phyloP scores from a whole-genome alignment of 2,113 vertebrate species.

The Mus pahari region DNA sequence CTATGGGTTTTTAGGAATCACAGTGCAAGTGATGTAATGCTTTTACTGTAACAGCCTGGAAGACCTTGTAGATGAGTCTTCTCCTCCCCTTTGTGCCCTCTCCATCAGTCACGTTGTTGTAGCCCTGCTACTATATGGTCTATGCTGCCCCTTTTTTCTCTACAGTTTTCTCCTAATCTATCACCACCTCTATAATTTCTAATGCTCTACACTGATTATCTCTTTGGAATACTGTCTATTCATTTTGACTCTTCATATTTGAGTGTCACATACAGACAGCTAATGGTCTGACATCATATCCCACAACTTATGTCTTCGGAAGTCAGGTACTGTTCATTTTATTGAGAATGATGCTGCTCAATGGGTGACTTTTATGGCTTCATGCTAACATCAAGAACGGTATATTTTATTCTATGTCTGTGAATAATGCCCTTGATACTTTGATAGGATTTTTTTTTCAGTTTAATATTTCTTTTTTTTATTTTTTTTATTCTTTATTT shows the following conservation, averaged over 20 bases:
- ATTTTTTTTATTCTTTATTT: too few relatives aligned
- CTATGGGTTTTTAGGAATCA: not conserved
- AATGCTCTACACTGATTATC: not conserved
- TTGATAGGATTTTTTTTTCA: not conserved
- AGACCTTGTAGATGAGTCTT: not conserved
- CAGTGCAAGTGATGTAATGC: too few relatives aligned
- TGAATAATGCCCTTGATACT: not conserved
- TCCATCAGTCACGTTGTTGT: not conserved
- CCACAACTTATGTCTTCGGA: not conserved
- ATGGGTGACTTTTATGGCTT: fast-evolving
- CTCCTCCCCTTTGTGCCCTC: not conserved
- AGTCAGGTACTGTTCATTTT: not conserved
- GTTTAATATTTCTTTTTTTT: too few relatives aligned
- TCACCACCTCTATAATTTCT: not conserved
- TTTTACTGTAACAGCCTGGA: not conserved
- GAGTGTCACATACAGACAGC: not conserved
- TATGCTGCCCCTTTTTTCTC: not conserved
- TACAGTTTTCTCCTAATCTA: not conserved
- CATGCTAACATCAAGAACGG: not conserved
- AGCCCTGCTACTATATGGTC: not conserved
- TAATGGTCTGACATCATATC: not conserved
- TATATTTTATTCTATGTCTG: not conserved
- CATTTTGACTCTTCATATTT: not conserved
- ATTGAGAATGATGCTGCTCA: not conserved
- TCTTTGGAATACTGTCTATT: not conserved